Conservation (phyloP, 2,888 invertebrate genomes). For the Macrophya alboannulata region DNA sequence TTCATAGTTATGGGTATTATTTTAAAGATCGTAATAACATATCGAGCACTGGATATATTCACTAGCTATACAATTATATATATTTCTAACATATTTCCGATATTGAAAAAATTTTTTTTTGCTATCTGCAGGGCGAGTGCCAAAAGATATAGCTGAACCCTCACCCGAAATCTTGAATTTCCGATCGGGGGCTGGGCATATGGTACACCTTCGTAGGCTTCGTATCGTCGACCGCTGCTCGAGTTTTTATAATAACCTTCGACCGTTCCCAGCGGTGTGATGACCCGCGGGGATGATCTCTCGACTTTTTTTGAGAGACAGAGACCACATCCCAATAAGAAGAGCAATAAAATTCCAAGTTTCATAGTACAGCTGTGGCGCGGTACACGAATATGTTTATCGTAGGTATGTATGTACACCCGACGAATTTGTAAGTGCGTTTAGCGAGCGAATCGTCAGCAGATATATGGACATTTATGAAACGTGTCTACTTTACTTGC, state of each 20-base stretch:
- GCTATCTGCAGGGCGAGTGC: not conserved
- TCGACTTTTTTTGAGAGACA: not conserved
- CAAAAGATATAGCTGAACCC: not conserved
- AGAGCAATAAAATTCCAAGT: not conserved
- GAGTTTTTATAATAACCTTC: constrained; percentile 3
- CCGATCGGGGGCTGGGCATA: not conserved
- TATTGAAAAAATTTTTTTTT: no score
- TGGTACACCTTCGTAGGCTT: constrained; percentile 38
- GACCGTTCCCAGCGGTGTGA: not conserved
- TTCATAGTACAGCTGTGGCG: not conserved
- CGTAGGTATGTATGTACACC: no score
- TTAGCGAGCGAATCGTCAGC: not conserved
- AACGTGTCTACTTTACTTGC: no score
- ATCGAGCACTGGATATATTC: no score
- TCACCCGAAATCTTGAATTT: not conserved
- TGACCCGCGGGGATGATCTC: not conserved
- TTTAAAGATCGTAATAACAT: no score
- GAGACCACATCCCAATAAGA: not conserved
- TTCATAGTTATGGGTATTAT: no score
- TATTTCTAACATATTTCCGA: no score
- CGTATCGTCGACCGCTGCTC: not conserved
- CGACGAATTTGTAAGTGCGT: not conserved
- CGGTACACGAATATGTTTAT: not conserved
- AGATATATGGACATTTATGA: not conserved
- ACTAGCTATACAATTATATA: no score